These are phyloP conservation scores for Dreissena rostriformis DNA, from an alignment of 1,140 invertebrate genomes.

Conservation along the genomic window DNA sequence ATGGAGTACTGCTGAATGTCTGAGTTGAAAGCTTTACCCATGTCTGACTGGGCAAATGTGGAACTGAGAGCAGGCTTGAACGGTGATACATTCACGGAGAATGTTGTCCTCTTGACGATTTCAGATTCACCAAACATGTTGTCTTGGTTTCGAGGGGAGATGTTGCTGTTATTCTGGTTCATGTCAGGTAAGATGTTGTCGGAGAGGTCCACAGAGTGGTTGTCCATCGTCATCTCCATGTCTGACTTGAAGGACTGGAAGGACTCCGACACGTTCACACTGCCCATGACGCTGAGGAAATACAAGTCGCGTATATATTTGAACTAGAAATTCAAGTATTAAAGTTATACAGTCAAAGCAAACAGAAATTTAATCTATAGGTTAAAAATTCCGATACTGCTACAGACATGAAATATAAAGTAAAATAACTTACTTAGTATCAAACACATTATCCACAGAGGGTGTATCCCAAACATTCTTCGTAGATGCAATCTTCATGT, in stretches of 20 bases:
- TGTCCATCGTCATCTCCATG: slow-evolving; percentile 57
- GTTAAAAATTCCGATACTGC: no score
- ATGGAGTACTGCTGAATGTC: slow-evolving; percentile 23
- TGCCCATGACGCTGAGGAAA: slow-evolving; percentile 14
- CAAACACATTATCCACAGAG: slow-evolving; percentile 83
- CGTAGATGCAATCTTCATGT: slow-evolving; percentile 96
- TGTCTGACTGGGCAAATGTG: slow-evolving; percentile 41
- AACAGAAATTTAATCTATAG: no score
- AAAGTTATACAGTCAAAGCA: no score
- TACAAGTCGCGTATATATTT: no score
- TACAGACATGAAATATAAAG: no score
- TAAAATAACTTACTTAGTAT: slow-evolving; percentile 83
- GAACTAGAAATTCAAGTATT: no score
- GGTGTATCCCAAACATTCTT: slow-evolving; percentile 93
- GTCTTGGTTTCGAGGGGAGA: slow-evolving; percentile 64
- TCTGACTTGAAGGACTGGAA: slow-evolving; percentile 63
- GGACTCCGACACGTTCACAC: slow-evolving; percentile 54
- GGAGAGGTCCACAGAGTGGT: slow-evolving; percentile 47
- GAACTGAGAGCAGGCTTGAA: slow-evolving; percentile 38
- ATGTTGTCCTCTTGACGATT: slow-evolving; percentile 35
- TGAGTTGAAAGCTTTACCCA: slow-evolving; percentile 45
- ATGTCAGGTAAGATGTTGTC: slow-evolving; percentile 48
- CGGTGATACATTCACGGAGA: slow-evolving; percentile 45
- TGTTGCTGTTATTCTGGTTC: slow-evolving; percentile 54
- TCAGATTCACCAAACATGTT: slow-evolving; percentile 29